Evolutionary conservation across 2,113 vertebrate genomes (phyloP).

Genomic region (Lota lota): DNA sequence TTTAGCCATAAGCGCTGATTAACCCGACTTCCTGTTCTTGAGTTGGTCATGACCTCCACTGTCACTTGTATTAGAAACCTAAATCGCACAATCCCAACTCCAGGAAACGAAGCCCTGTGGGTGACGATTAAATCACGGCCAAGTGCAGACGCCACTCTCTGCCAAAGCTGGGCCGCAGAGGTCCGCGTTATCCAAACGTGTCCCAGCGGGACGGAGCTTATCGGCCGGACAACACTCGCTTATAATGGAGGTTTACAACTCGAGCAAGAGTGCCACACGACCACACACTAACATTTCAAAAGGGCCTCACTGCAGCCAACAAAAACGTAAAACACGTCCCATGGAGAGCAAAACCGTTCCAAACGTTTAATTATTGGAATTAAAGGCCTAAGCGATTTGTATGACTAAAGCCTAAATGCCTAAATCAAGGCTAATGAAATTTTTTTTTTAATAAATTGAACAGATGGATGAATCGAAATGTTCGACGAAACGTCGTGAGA

Average conservation of each 20-base stretch:
- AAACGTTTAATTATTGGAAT: too few relatives aligned
- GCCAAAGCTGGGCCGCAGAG: conserved; percentile 23
- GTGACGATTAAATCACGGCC: conserved; percentile 51
- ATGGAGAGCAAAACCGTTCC: too few relatives aligned
- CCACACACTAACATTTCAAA: neutral
- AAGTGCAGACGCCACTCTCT: conserved; percentile 42
- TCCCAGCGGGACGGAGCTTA: conserved; percentile 38
- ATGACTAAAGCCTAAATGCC: too few relatives aligned
- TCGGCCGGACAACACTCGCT: conserved; percentile 18
- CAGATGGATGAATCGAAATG: too few relatives aligned
- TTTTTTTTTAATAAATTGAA: too few relatives aligned
- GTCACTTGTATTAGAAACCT: conserved; percentile 56
- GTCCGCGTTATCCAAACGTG: conserved; percentile 51
- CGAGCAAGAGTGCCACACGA: neutral
- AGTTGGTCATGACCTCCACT: conserved; percentile 54
- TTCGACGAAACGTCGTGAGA: too few relatives aligned
- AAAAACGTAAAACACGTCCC: too few relatives aligned
- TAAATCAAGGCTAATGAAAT: too few relatives aligned
- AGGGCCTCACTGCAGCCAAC: too few relatives aligned
- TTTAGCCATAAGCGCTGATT: conserved; percentile 69
- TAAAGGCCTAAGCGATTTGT: too few relatives aligned
- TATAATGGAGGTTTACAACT: conserved; percentile 20
- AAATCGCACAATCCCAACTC: conserved; percentile 43
- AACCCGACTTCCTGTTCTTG: conserved; percentile 47
- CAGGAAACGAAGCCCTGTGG: conserved; percentile 72